Conservation (phyloP, 2,888 invertebrate genomes). For the Thymelicus lineola region DNA sequence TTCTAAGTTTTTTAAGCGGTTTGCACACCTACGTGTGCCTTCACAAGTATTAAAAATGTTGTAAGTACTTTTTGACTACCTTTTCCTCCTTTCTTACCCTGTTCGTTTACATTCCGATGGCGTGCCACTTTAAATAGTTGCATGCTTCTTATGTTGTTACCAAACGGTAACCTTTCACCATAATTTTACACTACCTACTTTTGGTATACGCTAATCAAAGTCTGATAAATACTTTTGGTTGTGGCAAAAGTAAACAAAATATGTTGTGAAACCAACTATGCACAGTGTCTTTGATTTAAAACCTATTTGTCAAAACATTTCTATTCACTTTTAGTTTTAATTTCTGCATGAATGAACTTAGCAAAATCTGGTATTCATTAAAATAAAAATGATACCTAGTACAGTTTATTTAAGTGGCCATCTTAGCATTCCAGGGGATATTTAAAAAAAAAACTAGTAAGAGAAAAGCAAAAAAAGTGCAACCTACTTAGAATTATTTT, state of each 20-base stretch:
- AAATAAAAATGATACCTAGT: too few relatives aligned
- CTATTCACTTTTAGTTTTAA: too few relatives aligned
- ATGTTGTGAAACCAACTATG: too few relatives aligned
- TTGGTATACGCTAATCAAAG: not conserved
- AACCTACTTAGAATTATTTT: too few relatives aligned
- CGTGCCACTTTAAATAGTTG: constrained; percentile 1
- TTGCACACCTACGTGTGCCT: constrained; percentile 91
- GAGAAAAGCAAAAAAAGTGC: too few relatives aligned
- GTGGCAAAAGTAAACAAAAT: not conserved
- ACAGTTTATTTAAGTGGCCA: too few relatives aligned
- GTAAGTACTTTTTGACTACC: constrained; percentile 82
- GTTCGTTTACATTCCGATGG: constrained; percentile 7
- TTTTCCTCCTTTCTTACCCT: not conserved
- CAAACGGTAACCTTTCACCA: not conserved
- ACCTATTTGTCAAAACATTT: too few relatives aligned
- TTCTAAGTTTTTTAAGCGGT: constrained; percentile 87
- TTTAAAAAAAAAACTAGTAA: too few relatives aligned
- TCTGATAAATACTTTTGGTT: not conserved
- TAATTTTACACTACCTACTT: not conserved
- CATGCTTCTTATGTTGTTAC: not conserved
- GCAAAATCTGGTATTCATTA: too few relatives aligned
- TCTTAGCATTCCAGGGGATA: too few relatives aligned
- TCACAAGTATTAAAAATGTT: constrained; percentile 86
- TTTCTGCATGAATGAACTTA: too few relatives aligned
- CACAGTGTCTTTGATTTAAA: too few relatives aligned